A percentile compares a stretch with the other conserved stretches of the same genome.
Conservation (phyloP, 1,140 invertebrate species). For the Neodiprion fabricii region DNA sequence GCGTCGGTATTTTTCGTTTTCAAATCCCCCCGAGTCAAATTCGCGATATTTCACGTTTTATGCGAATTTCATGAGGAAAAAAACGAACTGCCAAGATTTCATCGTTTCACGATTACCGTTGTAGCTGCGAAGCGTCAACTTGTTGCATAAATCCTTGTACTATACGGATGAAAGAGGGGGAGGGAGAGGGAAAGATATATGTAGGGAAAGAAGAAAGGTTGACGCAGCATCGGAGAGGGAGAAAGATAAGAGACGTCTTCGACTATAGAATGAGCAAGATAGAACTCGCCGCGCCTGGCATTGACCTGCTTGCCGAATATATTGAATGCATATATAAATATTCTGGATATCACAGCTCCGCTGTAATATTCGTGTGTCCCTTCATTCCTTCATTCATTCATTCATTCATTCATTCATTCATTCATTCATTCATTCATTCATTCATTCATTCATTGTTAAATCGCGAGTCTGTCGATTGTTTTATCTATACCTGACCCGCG, state of each 20-base stretch:
- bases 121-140: no score
- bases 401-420: not conserved
- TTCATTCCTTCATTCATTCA: not conserved
- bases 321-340: not conserved
- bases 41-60: no score
- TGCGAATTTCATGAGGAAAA: no score
- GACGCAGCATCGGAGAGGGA: conserved; percentile 39
- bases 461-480: not conserved
- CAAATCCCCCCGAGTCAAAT: no score
- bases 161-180: conserved; percentile 17
- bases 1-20: no score
- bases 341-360: not conserved
- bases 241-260: conserved; percentile 20
- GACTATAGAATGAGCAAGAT: no score
- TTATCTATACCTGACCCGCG: no score
- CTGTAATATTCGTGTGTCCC: not conserved
- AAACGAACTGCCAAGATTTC: not conserved
- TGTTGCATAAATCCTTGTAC: no score
- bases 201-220: conserved; percentile 28
- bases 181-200: conserved; percentile 22
- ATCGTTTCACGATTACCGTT: no score
- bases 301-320: not conserved
- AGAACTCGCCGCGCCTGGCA: not conserved
- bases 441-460: not conserved
- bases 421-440: not conserved